Evolutionary conservation across 2,113 vertebrate species (phyloP).

Genomic region (Larimichthys crocea): DNA sequence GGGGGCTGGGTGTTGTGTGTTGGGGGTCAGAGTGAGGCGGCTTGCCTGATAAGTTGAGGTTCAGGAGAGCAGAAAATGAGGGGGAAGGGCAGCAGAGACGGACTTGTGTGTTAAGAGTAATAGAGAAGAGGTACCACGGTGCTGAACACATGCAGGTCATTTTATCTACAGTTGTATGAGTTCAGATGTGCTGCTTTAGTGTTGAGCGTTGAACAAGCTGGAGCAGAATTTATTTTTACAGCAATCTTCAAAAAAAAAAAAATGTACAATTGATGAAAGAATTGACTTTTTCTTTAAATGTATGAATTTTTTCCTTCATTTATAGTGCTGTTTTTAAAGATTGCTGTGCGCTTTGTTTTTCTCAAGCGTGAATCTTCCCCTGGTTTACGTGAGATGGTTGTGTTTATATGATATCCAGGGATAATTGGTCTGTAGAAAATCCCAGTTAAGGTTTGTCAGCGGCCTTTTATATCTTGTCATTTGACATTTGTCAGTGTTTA

Average conservation of each 20-base stretch:
- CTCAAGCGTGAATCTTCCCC: not conserved
- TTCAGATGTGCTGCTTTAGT: not conserved
- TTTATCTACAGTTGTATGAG: not conserved
- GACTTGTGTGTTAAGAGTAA: conserved; percentile 39
- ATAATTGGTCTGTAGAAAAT: not conserved
- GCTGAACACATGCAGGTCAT: not conserved
- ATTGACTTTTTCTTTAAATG: not conserved
- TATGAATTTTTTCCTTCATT: not conserved
- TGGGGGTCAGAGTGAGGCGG: conserved; percentile 51
- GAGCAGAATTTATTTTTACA: not conserved
- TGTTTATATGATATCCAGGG: not conserved
- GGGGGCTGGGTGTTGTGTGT: conserved; percentile 69
- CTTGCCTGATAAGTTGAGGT: conserved; percentile 74
- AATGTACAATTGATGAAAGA: not conserved
- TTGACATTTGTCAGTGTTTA: not conserved
- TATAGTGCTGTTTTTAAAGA: not conserved
- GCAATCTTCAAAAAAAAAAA: not conserved
- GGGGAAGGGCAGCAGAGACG: conserved; percentile 49
- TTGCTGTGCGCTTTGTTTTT: not conserved
- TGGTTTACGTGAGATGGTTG: not conserved
- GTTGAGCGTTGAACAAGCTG: too few species aligned
- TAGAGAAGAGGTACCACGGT: not conserved
- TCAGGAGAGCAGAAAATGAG: conserved; percentile 51
- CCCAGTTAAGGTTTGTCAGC: not conserved
- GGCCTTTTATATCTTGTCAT: not conserved